phyloP scores from a whole-genome alignment of 1,140 invertebrate genomes.

The Aphelinus atriplicis region DNA sequence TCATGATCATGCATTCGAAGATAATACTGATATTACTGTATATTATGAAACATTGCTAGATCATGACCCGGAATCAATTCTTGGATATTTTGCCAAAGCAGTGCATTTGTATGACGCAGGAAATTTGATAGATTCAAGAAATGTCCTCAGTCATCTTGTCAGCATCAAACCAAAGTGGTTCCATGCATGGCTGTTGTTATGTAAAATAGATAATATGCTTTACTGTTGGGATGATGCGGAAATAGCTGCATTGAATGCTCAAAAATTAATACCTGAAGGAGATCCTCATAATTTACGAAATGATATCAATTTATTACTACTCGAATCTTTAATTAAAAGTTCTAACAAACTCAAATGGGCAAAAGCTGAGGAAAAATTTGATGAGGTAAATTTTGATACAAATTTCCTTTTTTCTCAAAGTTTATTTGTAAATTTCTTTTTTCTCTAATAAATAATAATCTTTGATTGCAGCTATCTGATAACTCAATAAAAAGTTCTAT shows the following conservation, averaged over 20 bases:
- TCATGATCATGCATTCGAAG: slow-evolving; percentile 50
- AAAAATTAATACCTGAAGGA: slow-evolving; percentile 50
- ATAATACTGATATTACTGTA: slow-evolving; percentile 61
- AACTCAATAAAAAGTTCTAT: slow-evolving; percentile 44
- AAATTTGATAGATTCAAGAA: slow-evolving; percentile 68
- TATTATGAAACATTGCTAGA: slow-evolving; percentile 64
- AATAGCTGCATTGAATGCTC: slow-evolving; percentile 62
- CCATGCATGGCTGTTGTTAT: slow-evolving; percentile 63
- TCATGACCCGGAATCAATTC: slow-evolving; percentile 68
- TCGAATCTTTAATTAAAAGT: slow-evolving; percentile 60
- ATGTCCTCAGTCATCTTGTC: slow-evolving; percentile 61
- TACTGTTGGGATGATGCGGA: slow-evolving; percentile 71
- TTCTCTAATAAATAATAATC: slow-evolving; percentile 2
- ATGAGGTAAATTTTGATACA: slow-evolving; percentile 52
- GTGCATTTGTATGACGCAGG: slow-evolving; percentile 66
- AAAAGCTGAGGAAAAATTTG: slow-evolving; percentile 59
- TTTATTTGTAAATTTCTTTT: not conserved
- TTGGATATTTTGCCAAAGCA: slow-evolving; percentile 71
- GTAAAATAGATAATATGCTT: slow-evolving; percentile 67
- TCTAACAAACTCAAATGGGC: slow-evolving; percentile 65
- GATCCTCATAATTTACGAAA: slow-evolving; percentile 47
- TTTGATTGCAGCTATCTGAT: slow-evolving; percentile 45
- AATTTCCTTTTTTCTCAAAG: slow-evolving; percentile 16
- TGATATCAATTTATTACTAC: slow-evolving; percentile 50
- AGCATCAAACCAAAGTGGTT: slow-evolving; percentile 52